Conservation (phyloP, 1,140 invertebrate species). For the Zaprionus lachaisei region DNA sequence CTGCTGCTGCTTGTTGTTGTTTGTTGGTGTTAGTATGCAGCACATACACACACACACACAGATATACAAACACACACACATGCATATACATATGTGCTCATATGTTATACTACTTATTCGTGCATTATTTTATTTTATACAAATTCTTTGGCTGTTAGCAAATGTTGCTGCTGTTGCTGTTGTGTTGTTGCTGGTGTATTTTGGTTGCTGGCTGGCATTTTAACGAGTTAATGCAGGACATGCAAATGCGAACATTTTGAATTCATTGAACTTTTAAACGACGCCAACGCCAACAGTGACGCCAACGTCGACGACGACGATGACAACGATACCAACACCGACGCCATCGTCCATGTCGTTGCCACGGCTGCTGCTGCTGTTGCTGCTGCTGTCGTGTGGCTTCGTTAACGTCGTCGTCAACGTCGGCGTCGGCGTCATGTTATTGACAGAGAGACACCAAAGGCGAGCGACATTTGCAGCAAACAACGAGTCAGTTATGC, state of each 20-base stretch:
- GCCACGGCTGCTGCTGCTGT: background rate
- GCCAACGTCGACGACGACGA: conserved; percentile 17
- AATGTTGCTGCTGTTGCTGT: conserved; percentile 17
- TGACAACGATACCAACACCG: conserved; percentile 21
- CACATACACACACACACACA: background rate
- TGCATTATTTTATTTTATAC: conserved; percentile 72
- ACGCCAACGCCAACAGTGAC: conserved; percentile 34
- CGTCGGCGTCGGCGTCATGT: conserved; percentile 6
- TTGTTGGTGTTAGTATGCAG: conserved; percentile 2
- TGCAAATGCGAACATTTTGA: conserved; percentile 78
- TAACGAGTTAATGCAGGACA: conserved; percentile 80
- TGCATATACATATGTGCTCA: background rate
- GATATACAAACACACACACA: no score
- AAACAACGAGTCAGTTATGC: background rate
- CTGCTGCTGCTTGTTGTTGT: background rate
- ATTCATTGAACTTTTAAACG: conserved; percentile 77
- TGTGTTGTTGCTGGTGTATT: conserved; percentile 31
- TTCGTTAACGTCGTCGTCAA: conserved; percentile 1
- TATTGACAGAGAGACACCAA: conserved; percentile 9
- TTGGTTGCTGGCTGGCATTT: conserved; percentile 63
- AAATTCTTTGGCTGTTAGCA: conserved; percentile 63
- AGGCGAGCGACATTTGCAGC: background rate
- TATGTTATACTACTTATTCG: conserved; percentile 25
- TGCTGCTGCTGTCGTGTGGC: conserved; percentile 3
- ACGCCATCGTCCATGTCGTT: background rate